Base-by-base conservation (phyloP, 2,113 vertebrate genomes). In the Pithys albifrons region DNA sequence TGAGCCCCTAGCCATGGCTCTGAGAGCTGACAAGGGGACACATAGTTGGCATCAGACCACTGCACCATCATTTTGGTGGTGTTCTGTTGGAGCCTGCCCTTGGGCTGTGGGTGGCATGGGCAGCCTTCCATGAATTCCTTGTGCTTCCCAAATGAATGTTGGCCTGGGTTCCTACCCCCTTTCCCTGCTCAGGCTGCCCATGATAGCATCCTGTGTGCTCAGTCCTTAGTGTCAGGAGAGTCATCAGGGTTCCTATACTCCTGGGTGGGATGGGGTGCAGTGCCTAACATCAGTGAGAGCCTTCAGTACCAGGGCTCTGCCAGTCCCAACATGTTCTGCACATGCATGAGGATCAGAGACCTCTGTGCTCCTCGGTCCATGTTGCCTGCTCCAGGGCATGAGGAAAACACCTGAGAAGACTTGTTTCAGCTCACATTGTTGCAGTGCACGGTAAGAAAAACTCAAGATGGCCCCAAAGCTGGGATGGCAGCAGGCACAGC, bases 401-500 rank as follows among this genome's bases (percentile, higher is more conserved):
- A 45, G 64, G 82, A 45, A 64, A 80, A 46, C 5, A 71, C 46
- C 23, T 7, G 2, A 79, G 58, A 64, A 72, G 78, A 52, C 78
- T 54, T 39, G 64, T 64, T 76, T 7, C 23, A 37, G 58, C 64
- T 75, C 73, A 45, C 3, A 0, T 2, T 22, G n/a, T 9, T 15
- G 66, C 22, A 37, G 18, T 1, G 5, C 33, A 18, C 9, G 5
- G 51, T 20, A 52, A 52, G 27, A 12, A 71, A 62, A 19, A 13
- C 28, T 16, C 10, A 14, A 19, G 14, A 8, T 1, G 5, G 62
- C 41, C 81, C 13, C 18, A 22, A 24, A n/a, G 35, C 1, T 0
- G 45, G 2, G 72, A 39, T 10, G 3, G 27, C 27, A 64, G n/a
- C n/a, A 3, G 65, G 66, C 49, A 12, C 14, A 43, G 54, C 14